Base-by-base conservation (phyloP, 2,797 vertebrate species). In the Miichthys miiuy region DNA sequence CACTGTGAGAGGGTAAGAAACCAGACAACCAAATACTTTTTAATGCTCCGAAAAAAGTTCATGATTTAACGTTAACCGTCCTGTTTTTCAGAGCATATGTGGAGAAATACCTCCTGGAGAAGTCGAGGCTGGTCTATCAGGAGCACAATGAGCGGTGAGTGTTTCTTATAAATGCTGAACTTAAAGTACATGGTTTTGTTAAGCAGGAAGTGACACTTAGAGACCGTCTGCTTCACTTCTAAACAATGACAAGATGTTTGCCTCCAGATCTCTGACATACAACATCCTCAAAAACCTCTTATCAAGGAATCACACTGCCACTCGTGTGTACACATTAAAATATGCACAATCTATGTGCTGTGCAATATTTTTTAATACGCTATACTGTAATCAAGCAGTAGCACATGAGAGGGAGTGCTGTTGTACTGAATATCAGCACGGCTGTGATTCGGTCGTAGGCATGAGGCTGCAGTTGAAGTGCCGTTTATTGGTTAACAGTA, bases 91-190 rank as follows among this genome's bases (percentile, higher is more conserved):
- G 98, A 66, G 98, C 98, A 1, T 99, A 99, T 61, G 98, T 99
- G 89, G 98, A 99, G 89, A 99, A 99, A 83, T 99, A 99, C 87
- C 96, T 99, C 25, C 92, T 99, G 85, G 98, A 99, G 94, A 99
- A 99, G 92, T 99, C 98, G 0, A 96, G 98, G 82, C 96, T 99
- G 46, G 98, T 99, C 84, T 98, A 98, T 92, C 98, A 99, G 94
- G 98, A 99, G 89, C 97, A 99, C 94, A 99, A 99, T 54, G 98
- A 99, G 89, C 91, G 98, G 98, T 98, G 93, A 84, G 91, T 21
- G 51, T 38, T 12, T 18, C 12, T 14, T 30, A 63, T 18, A 60
- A n/a, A 60, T 54, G 3, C 9, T 52, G 1, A 66, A 58, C 12
- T 44, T 9, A 61, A 61, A 52, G 1, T 0, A 6, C 2, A 14